Conservation (phyloP, 2,797 vertebrate genomes). For the Paguma larvata region DNA sequence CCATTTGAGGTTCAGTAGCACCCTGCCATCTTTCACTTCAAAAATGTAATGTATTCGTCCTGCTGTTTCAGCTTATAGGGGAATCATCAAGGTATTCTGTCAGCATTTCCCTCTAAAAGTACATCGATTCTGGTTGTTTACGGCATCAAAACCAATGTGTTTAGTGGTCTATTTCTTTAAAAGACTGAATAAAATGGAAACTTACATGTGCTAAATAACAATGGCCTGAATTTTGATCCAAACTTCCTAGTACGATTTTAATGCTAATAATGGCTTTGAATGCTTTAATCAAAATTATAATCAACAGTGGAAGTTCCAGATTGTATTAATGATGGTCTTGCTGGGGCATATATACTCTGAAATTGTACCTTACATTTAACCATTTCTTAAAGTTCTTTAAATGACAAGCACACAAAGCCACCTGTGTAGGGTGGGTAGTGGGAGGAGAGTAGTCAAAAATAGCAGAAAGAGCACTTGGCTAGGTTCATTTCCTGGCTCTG, state of each 20-base stretch:
- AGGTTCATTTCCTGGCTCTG: background rate
- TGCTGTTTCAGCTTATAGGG: background rate
- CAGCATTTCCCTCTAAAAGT: background rate
- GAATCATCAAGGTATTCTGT: background rate
- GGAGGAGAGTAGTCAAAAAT: background rate
- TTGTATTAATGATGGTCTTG: background rate
- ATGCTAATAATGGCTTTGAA: background rate
- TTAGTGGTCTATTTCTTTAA: background rate
- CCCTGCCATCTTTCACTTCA: background rate
- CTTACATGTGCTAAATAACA: background rate
- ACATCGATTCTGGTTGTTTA: background rate
- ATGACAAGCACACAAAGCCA: background rate
- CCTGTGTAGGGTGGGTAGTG: background rate
- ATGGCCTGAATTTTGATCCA: background rate
- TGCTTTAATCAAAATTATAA: background rate
- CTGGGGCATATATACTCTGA: background rate
- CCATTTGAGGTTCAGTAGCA: background rate
- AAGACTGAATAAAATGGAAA: background rate
- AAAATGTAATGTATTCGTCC: background rate
- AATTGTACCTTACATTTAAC: background rate
- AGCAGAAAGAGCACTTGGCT: background rate
- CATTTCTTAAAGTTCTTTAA: conserved; percentile 11
- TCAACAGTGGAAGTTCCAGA: background rate
- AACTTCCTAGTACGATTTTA: background rate
- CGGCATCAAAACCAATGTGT: background rate